Evolutionary conservation across 2,113 vertebrate species (phyloP).

Genomic region (Callopanchax toddi): DNA sequence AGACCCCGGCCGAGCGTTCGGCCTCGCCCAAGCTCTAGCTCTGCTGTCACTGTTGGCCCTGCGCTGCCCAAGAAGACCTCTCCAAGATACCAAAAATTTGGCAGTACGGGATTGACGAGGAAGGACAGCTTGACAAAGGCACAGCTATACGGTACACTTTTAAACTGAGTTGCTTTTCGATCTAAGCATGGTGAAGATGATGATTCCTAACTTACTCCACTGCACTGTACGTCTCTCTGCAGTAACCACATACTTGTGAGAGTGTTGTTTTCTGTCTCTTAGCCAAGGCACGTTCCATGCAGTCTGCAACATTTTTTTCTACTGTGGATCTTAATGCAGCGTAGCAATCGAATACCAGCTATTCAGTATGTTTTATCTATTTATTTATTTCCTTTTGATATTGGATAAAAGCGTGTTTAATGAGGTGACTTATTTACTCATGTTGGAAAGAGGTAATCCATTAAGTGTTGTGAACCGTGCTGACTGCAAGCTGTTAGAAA

Average conservation of each 20-base stretch:
- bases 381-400: slow-evolving; percentile 28
- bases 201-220: slow-evolving; percentile 59
- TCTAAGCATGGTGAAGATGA: slow-evolving; percentile 67
- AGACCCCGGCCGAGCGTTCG: slow-evolving; percentile 68
- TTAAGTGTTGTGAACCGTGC: slow-evolving; percentile 26
- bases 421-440: slow-evolving; percentile 35
- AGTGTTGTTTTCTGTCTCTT: slow-evolving; percentile 69
- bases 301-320: slow-evolving; percentile 65
- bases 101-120: slow-evolving; percentile 89
- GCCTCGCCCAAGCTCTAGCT: slow-evolving; percentile 73
- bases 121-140: slow-evolving; percentile 98
- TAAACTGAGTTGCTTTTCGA: slow-evolving; percentile 84
- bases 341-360: slow-evolving; percentile 62
- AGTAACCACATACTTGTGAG: slow-evolving; percentile 55
- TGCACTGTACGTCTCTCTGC: slow-evolving; percentile 58
- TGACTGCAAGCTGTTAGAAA: slow-evolving; percentile 42
- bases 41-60: slow-evolving; percentile 77
- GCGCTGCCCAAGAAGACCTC: slow-evolving; percentile 82
- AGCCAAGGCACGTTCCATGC: slow-evolving; percentile 73
- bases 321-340: slow-evolving; percentile 49
- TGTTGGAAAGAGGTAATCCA: slow-evolving; percentile 28
- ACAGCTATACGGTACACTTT: slow-evolving; percentile 95
- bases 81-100: slow-evolving; percentile 88
- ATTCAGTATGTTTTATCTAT: slow-evolving; percentile 28
- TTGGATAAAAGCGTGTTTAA: slow-evolving; percentile 24